phyloP scores from a whole-genome alignment of 1,140 invertebrate genomes.

The Drosophila arizonae region DNA sequence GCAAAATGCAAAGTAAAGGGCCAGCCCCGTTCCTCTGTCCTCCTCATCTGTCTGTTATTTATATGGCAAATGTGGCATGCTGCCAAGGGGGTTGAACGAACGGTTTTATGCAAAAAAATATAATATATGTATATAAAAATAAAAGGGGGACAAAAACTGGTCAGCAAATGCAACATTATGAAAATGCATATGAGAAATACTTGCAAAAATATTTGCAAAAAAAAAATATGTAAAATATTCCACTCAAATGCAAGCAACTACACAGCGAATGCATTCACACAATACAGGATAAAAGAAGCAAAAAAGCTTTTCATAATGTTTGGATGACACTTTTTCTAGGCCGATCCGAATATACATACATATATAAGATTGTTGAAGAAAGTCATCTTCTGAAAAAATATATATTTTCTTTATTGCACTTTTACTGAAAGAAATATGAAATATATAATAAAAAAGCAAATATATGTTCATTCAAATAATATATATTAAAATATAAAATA shows the following conservation, averaged over 20 bases:
- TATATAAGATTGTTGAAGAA: too few relatives aligned
- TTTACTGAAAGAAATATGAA: too few relatives aligned
- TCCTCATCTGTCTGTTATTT: constrained; percentile 43
- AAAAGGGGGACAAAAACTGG: constrained; percentile 26
- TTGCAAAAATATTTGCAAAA: constrained; percentile 1
- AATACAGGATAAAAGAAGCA: neutral
- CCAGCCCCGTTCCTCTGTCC: constrained; percentile 9
- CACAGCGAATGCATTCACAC: neutral
- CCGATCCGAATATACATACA: too few relatives aligned
- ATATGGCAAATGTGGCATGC: constrained; percentile 53
- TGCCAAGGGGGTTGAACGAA: constrained; percentile 40
- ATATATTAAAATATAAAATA: too few relatives aligned
- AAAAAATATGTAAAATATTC: neutral
- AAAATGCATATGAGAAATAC: constrained; percentile 28
- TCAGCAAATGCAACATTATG: constrained; percentile 23
- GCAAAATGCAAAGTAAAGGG: constrained; percentile 61
- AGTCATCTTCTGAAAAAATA: too few relatives aligned
- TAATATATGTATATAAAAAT: neutral
- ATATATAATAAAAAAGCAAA: too few relatives aligned
- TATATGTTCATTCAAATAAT: too few relatives aligned
- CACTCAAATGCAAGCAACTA: neutral
- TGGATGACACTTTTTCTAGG: too few relatives aligned
- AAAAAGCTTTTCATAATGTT: too few relatives aligned
- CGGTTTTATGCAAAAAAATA: constrained; percentile 36
- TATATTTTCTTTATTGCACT: too few relatives aligned